phyloP scores from a whole-genome alignment of 2,888 invertebrate species.

The Ceraclea dissimilis region DNA sequence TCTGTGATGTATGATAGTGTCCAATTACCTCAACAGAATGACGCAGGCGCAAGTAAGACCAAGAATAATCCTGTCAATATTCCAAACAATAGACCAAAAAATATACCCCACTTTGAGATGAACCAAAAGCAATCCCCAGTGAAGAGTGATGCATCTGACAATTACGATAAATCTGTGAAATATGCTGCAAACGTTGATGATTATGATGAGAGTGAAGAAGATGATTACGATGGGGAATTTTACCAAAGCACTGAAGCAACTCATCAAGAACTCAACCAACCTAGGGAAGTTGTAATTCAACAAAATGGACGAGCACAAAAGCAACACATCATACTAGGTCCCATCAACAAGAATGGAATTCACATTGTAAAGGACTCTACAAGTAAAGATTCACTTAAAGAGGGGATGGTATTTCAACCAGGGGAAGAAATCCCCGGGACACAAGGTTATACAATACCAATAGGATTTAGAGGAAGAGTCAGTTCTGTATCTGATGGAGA shows the following conservation, averaged over 20 bases:
- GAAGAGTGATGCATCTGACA: constrained; percentile 31
- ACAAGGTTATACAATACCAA: constrained; percentile 58
- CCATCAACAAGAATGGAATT: constrained; percentile 51
- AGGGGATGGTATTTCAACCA: constrained; percentile 54
- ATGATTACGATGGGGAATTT: constrained; percentile 54
- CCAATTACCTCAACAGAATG: constrained; percentile 34
- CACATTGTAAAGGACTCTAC: constrained; percentile 53
- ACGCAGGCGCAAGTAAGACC: background rate
- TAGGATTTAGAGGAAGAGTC: constrained; percentile 60
- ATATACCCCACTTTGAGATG: background rate
- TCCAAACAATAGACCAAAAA: background rate
- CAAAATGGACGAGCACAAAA: constrained; percentile 49
- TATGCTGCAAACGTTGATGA: constrained; percentile 35
- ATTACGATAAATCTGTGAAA: constrained; percentile 39
- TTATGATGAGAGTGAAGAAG: constrained; percentile 44
- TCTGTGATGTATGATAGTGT: constrained; percentile 32
- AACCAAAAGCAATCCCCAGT: constrained; percentile 4
- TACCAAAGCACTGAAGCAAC: constrained; percentile 36
- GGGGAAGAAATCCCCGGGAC: constrained; percentile 61
- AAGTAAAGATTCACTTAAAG: constrained; percentile 40
- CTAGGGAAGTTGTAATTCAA: constrained; percentile 38
- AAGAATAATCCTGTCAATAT: background rate
- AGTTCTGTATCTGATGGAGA: constrained; percentile 54
- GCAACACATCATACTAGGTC: constrained; percentile 57
- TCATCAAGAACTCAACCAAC: constrained; percentile 34